Base-by-base conservation (phyloP, 2,797 vertebrate genomes). In the Megalops cyprinoides region DNA sequence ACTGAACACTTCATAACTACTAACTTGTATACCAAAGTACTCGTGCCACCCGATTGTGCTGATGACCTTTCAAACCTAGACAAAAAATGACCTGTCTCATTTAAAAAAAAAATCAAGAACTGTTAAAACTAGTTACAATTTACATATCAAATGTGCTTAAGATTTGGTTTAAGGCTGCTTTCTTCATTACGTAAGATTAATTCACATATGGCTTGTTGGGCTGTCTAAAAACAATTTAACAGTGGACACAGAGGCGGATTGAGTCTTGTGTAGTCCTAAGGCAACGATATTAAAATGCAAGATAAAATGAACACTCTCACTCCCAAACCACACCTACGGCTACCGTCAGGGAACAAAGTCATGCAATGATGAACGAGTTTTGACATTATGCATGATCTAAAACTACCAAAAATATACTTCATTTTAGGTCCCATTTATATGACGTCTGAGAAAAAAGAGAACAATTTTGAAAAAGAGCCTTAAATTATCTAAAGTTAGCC, bases 211-310 rank as follows among this genome's bases (percentile, higher is more conserved):
- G 91, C 90, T 94, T 92, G 83, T 87, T 90, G 87, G 85, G 89
- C 90, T 74, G 10, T 62, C 67, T 79, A 87, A 89, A 91, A 90
- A 51, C 79, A 88, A 62, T 46, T 67, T 71, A 71, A 48, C 34
- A 65, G 80, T 80, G 85, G 89, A 87, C 25, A 79, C 83, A 85
- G 69, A 53, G 62, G 77, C 18, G 14, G 44, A 77, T 28, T 76
- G 79, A 88, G 87, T 90, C 83, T 89, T 91, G 86, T 93, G 93
- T 90, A 91, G 90, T 94, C 91, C 90, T 92, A 92, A 93, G 91
- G 92, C 92, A 94, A 93, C 89, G 89, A 91, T 90, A 89, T 90
- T 91, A 83, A 90, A 88, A 91, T 88, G 90, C 85, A 69, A 82
- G 71, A 83, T 79, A 71, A 53, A 67, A 76, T 28, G 28, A 56